A percentile compares a stretch with the other conserved stretches of the same genome.
These are phyloP conservation scores for Oxyruncus cristatus DNA, from an alignment of 2,113 vertebrate genomes.

Conservation along the genomic window DNA sequence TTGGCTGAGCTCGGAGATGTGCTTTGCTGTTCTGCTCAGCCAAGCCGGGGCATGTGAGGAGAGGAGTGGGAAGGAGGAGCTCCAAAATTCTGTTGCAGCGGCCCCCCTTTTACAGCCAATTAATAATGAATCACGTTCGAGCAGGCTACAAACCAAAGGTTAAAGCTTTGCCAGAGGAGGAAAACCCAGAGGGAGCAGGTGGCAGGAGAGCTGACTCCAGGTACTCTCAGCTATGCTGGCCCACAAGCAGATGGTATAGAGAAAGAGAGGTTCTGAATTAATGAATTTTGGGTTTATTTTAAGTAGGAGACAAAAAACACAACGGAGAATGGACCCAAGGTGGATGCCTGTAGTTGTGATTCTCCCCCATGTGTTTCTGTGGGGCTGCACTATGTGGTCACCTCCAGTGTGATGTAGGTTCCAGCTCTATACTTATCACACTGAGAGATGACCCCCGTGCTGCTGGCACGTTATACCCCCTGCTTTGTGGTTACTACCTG, in stretches of 20 bases:
- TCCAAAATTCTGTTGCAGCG: background rate
- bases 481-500: background rate
- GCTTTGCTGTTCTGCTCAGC: background rate
- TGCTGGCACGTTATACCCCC: background rate
- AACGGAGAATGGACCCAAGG: background rate
- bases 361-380: background rate
- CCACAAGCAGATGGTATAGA: background rate
- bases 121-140: background rate
- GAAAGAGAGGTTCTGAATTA: background rate
- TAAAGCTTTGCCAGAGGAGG: slow-evolving; percentile 3
- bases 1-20: background rate
- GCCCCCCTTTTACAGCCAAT: background rate
- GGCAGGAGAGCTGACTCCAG: background rate
- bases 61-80: background rate
- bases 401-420: background rate
- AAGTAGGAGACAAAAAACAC: background rate
- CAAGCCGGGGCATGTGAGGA: fast-evolving
- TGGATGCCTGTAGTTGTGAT: background rate
- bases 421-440: background rate
- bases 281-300: background rate
- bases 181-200: slow-evolving; percentile 14
- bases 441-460: background rate
- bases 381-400: background rate
- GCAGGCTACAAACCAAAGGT: slow-evolving; percentile 2
- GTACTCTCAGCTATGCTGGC: background rate